A percentile compares a stretch with the other conserved stretches of the same genome.
Conservation (phyloP, 2,888 invertebrate species). For the Hedychridium roseum region DNA sequence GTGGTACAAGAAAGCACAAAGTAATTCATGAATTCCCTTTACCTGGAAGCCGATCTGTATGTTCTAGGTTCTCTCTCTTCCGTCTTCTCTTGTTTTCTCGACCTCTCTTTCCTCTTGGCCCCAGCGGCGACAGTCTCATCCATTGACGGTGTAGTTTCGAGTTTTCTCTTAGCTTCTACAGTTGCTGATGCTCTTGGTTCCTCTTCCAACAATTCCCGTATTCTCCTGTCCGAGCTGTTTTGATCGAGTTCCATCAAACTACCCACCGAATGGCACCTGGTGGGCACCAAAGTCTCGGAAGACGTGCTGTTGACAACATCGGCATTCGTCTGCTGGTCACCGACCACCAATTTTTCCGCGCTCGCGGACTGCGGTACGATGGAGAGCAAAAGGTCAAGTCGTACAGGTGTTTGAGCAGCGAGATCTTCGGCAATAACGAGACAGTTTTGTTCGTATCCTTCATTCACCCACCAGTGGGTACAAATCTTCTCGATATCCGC, state of each 20-base stretch:
- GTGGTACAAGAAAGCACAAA: too few species aligned
- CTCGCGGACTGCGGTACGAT: constrained; percentile 80
- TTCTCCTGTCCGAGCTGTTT: constrained; percentile 76
- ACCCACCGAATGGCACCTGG: constrained; percentile 74
- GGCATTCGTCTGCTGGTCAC: constrained; percentile 60
- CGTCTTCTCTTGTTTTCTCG: constrained; percentile 49
- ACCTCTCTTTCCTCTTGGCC: constrained; percentile 72
- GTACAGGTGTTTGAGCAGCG: constrained; percentile 89
- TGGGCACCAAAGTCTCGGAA: constrained; percentile 53
- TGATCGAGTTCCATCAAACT: constrained; percentile 76
- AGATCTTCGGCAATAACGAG: constrained; percentile 86
- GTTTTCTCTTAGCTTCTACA: constrained; percentile 75
- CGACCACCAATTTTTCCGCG: constrained; percentile 74
- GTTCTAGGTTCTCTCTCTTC: constrained; percentile 49
- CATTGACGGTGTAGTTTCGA: constrained; percentile 79
- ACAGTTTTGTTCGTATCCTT: constrained; percentile 82
- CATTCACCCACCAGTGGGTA: constrained; percentile 97
- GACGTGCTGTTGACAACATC: constrained; percentile 48
- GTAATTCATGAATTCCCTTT: too few species aligned
- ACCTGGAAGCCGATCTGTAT: constrained; percentile 50
- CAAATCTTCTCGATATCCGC: constrained; percentile 95
- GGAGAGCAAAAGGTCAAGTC: constrained; percentile 85
- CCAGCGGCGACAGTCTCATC: constrained; percentile 63
- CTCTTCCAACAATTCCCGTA: constrained; percentile 75
- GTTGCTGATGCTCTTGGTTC: constrained; percentile 56